These are phyloP conservation scores for Archocentrus centrarchus DNA, from an alignment of 2,113 vertebrate genomes.

Conservation along the genomic window DNA sequence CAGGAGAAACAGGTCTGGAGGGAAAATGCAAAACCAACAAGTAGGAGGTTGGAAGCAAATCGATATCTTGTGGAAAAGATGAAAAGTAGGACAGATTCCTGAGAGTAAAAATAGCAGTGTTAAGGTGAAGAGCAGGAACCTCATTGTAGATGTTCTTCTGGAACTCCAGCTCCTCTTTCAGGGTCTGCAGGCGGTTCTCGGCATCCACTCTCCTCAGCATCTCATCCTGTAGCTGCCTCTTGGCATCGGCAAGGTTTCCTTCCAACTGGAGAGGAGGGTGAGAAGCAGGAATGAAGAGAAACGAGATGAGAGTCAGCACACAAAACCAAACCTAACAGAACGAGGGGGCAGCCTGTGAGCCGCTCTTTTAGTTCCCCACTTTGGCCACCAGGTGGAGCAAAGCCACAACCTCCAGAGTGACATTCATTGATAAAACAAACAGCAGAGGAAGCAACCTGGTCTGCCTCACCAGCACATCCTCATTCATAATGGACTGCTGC, in stretches of 20 bases:
- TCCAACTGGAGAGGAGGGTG: constrained; percentile 83
- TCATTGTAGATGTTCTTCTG: constrained; percentile 93
- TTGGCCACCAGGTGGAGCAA: constrained; percentile 62
- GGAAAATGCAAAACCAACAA: constrained; percentile 40
- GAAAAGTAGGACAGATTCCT: constrained; percentile 40
- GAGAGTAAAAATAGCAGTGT: constrained; percentile 40
- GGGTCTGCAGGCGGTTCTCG: constrained; percentile 94
- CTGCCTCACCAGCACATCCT: constrained; percentile 62
- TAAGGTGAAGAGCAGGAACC: constrained; percentile 77
- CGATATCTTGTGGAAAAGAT: constrained; percentile 49
- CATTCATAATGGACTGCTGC: constrained; percentile 53
- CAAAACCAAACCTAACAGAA: background rate
- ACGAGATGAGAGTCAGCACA: background rate
- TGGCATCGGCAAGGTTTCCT: constrained; percentile 81
- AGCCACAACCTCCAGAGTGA: constrained; percentile 9
- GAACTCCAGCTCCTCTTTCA: constrained; percentile 97
- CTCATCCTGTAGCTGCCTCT: constrained; percentile 97
- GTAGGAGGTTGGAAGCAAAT: constrained; percentile 47
- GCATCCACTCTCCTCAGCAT: constrained; percentile 94
- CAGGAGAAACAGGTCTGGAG: background rate
- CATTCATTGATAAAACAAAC: constrained; percentile 67
- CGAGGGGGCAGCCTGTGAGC: background rate
- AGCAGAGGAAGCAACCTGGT: constrained; percentile 5
- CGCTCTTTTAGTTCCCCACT: background rate
- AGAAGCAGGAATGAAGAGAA: background rate